Evolutionary conservation across 2,888 invertebrate species (phyloP).

Genomic region (Synanthedon tipuliformis): DNA sequence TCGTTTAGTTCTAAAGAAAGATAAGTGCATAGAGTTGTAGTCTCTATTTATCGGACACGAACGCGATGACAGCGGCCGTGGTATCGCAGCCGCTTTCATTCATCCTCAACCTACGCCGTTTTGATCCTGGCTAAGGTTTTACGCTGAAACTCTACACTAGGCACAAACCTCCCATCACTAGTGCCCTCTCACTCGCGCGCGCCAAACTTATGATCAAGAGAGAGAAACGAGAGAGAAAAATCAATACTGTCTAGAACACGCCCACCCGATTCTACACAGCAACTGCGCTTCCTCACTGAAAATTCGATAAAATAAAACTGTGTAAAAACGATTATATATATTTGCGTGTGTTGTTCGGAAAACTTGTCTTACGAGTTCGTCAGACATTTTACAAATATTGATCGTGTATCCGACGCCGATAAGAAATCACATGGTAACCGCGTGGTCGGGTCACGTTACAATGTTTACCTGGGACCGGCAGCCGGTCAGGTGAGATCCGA

Average conservation of each 20-base stretch:
- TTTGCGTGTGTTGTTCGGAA: conserved; percentile 35
- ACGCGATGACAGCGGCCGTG: conserved; percentile 63
- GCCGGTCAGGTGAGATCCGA: conserved; percentile 56
- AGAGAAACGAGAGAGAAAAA: conserved; percentile 53
- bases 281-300: conserved; percentile 66
- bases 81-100: conserved; percentile 68
- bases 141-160: conserved; percentile 63
- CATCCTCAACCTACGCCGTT: conserved; percentile 60
- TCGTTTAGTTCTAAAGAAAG: conserved; percentile 34
- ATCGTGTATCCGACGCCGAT: conserved; percentile 3
- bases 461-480: conserved; percentile 63
- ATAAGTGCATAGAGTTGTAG: conserved; percentile 59
- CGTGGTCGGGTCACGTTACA: conserved; percentile 63
- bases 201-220: conserved; percentile 21
- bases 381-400: not conserved
- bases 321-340: conserved; percentile 61
- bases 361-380: conserved; percentile 5
- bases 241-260: conserved; percentile 68
- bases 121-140: conserved; percentile 32
- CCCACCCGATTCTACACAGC: conserved; percentile 59
- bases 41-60: conserved; percentile 67
- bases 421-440: conserved; percentile 47
- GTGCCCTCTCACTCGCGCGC: conserved; percentile 38
- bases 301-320: conserved; percentile 67
- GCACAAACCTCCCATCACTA: conserved; percentile 43